Evolutionary conservation across 92 coral and sea anemone genomes (phyloP).

Genomic region (Phymanthus crucifer): DNA sequence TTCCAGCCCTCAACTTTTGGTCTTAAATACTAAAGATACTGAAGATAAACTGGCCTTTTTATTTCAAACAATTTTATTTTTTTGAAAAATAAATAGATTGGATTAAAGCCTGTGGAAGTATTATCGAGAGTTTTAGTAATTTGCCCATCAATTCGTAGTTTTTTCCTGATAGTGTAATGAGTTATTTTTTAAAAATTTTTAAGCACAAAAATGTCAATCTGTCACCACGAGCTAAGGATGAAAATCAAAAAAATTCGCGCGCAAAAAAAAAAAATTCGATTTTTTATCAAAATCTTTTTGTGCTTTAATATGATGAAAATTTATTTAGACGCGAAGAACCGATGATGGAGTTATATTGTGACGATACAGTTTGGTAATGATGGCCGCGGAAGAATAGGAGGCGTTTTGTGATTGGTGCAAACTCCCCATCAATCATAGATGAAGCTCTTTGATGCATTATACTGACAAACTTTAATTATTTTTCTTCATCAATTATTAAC

Average conservation of each 20-base stretch:
- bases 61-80: too few species aligned
- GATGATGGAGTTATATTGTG: slow-evolving; percentile 10
- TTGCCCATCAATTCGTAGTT: too few species aligned
- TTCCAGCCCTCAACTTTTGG: too few species aligned
- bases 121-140: too few species aligned
- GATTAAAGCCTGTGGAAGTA: too few species aligned
- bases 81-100: too few species aligned
- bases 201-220: background rate
- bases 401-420: background rate
- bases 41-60: too few species aligned
- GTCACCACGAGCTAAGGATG: background rate
- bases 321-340: slow-evolving; percentile 11
- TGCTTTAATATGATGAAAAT: slow-evolving; percentile 6
- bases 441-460: slow-evolving; percentile 19
- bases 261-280: background rate
- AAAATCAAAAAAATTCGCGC: background rate
- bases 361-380: slow-evolving; percentile 15
- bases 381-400: background rate
- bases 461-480: slow-evolving; percentile 1
- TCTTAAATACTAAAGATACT: too few species aligned
- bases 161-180: background rate
- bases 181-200: background rate
- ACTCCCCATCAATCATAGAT: slow-evolving; percentile 15
- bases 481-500: slow-evolving; percentile 13
- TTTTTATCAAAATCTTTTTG: slow-evolving; percentile 18